Conservation (phyloP, 2,888 invertebrate species). For the Erebia aethiops region DNA sequence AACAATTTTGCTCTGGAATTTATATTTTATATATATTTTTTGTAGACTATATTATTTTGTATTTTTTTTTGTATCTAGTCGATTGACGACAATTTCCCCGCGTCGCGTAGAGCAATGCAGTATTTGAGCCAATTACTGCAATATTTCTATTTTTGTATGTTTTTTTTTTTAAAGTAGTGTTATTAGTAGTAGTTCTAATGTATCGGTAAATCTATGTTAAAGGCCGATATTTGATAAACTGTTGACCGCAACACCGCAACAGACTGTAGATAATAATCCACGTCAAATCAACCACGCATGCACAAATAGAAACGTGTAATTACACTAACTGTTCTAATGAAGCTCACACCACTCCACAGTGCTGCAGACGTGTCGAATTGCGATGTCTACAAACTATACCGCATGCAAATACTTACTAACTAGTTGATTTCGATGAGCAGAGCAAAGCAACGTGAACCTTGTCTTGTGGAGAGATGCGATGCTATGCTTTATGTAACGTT, state of each 20-base stretch:
- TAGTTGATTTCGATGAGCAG: constrained; percentile 19
- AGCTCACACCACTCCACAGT: neutral
- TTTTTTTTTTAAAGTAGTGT: too few relatives aligned
- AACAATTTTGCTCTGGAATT: too few relatives aligned
- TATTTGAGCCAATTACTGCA: too few relatives aligned
- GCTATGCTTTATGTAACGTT: neutral
- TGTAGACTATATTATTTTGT: too few relatives aligned
- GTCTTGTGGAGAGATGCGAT: neutral
- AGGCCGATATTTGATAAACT: too few relatives aligned
- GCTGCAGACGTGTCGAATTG: constrained; percentile 13
- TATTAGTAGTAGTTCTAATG: too few relatives aligned
- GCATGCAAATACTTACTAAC: constrained; percentile 33
- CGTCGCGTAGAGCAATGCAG: too few relatives aligned
- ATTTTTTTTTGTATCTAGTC: too few relatives aligned
- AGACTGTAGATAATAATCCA: neutral
- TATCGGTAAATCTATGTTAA: too few relatives aligned
- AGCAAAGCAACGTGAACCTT: neutral
- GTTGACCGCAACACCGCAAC: neutral
- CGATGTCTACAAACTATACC: constrained; percentile 9
- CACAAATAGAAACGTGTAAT: constrained; percentile 11
- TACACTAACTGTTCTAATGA: constrained; percentile 18
- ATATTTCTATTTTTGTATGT: too few relatives aligned
- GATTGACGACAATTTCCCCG: too few relatives aligned
- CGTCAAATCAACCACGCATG: neutral
- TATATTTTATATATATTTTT: too few relatives aligned